phyloP scores from a whole-genome alignment of 1,140 invertebrate species.

The Adoxophyes honmai region DNA sequence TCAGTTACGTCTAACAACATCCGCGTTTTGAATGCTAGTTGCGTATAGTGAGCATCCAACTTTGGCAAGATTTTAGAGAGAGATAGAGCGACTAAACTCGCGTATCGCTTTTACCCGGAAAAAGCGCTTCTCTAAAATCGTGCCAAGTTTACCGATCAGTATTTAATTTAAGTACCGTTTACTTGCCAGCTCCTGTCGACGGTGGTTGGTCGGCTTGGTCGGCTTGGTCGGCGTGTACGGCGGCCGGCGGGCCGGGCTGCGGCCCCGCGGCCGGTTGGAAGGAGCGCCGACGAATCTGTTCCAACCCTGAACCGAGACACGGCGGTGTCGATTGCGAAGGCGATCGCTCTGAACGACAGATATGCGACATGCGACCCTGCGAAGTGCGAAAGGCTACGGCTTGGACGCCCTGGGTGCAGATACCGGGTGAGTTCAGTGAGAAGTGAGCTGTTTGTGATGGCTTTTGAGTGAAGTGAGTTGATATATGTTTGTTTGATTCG shows the following conservation, averaged over 20 bases:
- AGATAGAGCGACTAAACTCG: too few species aligned
- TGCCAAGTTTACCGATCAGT: too few species aligned
- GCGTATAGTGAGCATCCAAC: too few species aligned
- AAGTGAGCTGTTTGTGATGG: too few species aligned
- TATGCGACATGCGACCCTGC: conserved; percentile 85
- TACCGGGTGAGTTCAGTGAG: conserved; percentile 60
- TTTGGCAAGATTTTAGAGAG: too few species aligned
- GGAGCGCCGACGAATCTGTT: conserved; percentile 43
- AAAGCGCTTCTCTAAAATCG: too few species aligned
- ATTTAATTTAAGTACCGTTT: too few species aligned
- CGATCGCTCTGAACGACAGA: conserved; percentile 79
- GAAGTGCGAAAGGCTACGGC: conserved; percentile 80
- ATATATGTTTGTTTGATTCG: conserved; percentile 23
- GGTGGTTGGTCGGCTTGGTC: conserved; percentile 88
- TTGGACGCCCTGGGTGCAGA: conserved; percentile 88
- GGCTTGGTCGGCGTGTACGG: conserved; percentile 82
- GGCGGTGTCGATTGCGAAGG: conserved; percentile 81
- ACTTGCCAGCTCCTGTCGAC: conserved; percentile 75
- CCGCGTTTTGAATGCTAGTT: too few species aligned
- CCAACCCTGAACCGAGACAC: conserved; percentile 49
- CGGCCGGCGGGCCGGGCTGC: conserved; percentile 57
- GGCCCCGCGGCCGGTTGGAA: conserved; percentile 72
- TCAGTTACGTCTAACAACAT: too few species aligned
- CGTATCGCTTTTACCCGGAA: too few species aligned
- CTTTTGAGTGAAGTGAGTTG: too few species aligned